A percentile compares a stretch with the other conserved stretches of the same genome.
Evolutionary conservation across 2,797 vertebrate species (phyloP).

Genomic region (Xenentodon cancila): DNA sequence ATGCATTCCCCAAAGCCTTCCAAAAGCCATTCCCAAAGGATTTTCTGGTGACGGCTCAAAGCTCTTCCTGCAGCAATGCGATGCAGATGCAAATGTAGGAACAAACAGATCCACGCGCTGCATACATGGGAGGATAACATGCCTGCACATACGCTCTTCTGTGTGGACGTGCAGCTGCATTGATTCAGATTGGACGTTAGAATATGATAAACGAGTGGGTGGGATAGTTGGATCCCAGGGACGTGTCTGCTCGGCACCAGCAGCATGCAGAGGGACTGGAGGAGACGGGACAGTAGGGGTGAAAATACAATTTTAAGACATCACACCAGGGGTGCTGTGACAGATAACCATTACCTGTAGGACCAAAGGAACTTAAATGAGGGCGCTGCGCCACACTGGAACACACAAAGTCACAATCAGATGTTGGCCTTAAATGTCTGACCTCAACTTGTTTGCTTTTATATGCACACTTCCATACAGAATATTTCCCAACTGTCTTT

Average conservation of each 20-base stretch:
- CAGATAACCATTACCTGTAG: slow-evolving; percentile 28
- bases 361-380: slow-evolving; percentile 45
- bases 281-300: slow-evolving; percentile 17
- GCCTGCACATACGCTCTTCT: background rate
- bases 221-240: slow-evolving; percentile 22
- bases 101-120: slow-evolving; percentile 38
- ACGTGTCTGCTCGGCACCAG: slow-evolving; percentile 46
- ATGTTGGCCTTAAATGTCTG: slow-evolving; percentile 30
- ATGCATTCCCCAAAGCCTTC: slow-evolving; percentile 52
- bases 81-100: slow-evolving; percentile 55
- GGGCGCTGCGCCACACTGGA: slow-evolving; percentile 14
- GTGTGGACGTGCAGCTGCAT: slow-evolving; percentile 45
- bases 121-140: slow-evolving; percentile 15
- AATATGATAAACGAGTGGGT: slow-evolving; percentile 53
- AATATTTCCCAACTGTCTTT: slow-evolving; percentile 26
- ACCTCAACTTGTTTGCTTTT: slow-evolving; percentile 39
- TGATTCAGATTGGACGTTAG: slow-evolving; percentile 31
- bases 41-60: slow-evolving; percentile 59
- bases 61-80: slow-evolving; percentile 49
- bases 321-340: slow-evolving; percentile 21
- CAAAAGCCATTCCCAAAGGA: slow-evolving; percentile 59
- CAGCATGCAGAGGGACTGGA: slow-evolving; percentile 38
- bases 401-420: slow-evolving; percentile 15
- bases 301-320: slow-evolving; percentile 20
- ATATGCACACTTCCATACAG: slow-evolving; percentile 30